phyloP scores from a whole-genome alignment of 2,888 invertebrate species.

The Imbricaverruca yamaguchii region DNA sequence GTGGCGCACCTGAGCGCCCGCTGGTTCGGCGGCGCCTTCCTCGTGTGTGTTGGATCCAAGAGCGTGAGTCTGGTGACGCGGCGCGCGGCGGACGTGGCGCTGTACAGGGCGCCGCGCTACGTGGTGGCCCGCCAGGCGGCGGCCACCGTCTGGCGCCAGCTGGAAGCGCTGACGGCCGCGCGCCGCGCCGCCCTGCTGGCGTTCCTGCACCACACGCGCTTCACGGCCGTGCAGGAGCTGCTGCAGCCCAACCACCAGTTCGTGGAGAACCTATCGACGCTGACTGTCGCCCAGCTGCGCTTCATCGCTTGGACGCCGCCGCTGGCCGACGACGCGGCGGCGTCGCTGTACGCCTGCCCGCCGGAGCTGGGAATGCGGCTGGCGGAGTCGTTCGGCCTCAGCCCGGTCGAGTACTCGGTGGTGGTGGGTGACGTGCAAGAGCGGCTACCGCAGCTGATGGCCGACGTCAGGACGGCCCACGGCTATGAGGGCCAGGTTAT shows the following conservation, averaged over 20 bases:
- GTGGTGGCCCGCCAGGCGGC: constrained; percentile 39
- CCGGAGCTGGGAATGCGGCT: constrained; percentile 23
- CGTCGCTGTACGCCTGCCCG: neutral
- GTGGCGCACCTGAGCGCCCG: constrained; percentile 44
- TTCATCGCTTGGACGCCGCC: constrained; percentile 25
- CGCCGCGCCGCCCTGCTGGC: constrained; percentile 29
- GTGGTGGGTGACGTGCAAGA: constrained; percentile 37
- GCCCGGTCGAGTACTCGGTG: constrained; percentile 38
- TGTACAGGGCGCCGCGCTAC: constrained; percentile 38
- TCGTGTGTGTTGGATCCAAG: constrained; percentile 44
- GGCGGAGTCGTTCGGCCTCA: constrained; percentile 31
- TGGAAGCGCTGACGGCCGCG: constrained; percentile 36
- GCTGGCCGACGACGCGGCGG: neutral
- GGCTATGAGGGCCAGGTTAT: constrained; percentile 43
- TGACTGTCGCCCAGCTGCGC: constrained; percentile 37
- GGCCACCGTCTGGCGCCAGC: constrained; percentile 37
- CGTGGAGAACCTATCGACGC: constrained; percentile 42
- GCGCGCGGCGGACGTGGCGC: constrained; percentile 34
- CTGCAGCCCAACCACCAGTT: constrained; percentile 43
- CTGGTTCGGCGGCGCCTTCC: constrained; percentile 37
- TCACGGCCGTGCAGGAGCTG: constrained; percentile 43
- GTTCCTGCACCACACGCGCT: constrained; percentile 34
- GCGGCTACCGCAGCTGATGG: constrained; percentile 35
- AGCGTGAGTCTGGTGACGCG: constrained; percentile 44
- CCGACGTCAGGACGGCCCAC: constrained; percentile 39